Conservation (phyloP, 2,888 invertebrate species). For the Tillus elongatus region DNA sequence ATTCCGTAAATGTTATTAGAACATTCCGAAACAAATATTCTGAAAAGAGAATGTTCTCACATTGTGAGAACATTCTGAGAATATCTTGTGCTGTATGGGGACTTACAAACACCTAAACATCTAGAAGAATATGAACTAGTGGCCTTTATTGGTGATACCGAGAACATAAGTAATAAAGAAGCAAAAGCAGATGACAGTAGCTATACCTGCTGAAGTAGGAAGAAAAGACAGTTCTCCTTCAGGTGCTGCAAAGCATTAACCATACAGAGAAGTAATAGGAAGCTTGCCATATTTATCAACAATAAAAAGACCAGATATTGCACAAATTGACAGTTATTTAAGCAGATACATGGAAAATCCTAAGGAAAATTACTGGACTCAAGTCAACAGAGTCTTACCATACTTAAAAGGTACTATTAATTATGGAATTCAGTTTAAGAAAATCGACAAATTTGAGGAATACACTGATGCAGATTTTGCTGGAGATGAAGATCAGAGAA, state of each 20-base stretch:
- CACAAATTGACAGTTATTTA: slow-evolving; percentile 24
- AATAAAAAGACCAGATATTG: slow-evolving; percentile 25
- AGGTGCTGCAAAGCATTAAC: slow-evolving; percentile 16
- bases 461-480: slow-evolving; percentile 16
- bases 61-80: too few relatives aligned
- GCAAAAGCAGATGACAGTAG: slow-evolving; percentile 14
- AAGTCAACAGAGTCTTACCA: slow-evolving; percentile 19
- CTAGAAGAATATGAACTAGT: slow-evolving; percentile 19
- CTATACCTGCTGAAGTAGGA: slow-evolving; percentile 16
- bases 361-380: slow-evolving; percentile 16
- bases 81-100: slow-evolving; percentile 1
- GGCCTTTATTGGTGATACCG: slow-evolving; percentile 18
- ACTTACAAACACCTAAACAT: slow-evolving; percentile 10
- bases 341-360: slow-evolving; percentile 15
- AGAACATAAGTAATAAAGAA: slow-evolving; percentile 21
- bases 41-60: too few relatives aligned
- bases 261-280: not conserved
- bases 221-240: slow-evolving; percentile 26
- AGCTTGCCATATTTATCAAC: slow-evolving; percentile 12
- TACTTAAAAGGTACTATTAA: slow-evolving; percentile 21
- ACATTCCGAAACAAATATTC: too few relatives aligned
- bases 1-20: too few relatives aligned
- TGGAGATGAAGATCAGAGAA: slow-evolving; percentile 11
- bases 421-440: slow-evolving; percentile 20
- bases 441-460: too few relatives aligned